Base-by-base conservation (phyloP, 2,888 invertebrate genomes). In the Drosophila fungiperda region DNA sequence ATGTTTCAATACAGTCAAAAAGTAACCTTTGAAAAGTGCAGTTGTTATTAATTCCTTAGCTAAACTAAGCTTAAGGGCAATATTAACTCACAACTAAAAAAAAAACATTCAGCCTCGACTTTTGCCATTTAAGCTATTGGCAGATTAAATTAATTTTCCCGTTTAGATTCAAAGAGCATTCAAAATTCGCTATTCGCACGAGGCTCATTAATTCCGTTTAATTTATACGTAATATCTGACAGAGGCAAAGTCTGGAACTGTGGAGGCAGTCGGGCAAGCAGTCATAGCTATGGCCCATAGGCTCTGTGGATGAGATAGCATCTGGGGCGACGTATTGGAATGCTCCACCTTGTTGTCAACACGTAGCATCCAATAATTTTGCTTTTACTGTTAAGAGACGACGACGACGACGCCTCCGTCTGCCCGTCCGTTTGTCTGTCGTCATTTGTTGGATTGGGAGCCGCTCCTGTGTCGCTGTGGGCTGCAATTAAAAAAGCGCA, bases 341-440 rank as follows among this genome's bases (percentile, higher is more conserved):
- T 84, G 88, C 88, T 83, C 68, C 89, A 79, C 68, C 81, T 73
- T 71, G 80, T 88, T 85, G 89, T 89, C 85, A 72, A 79, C 85
- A 85, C 85, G 85, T 90, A 83, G 87, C 73, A 85, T 85, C 85
- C 87, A 87, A 85, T 85, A 85, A 85, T 90, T 85, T 86, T 81
- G 70, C 83, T 85, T 85, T 85, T 85, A 84, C 90, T 87, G 85
- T 88, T 85, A 90, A 90, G 71, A 83, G 83, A 48, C 81, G 78
- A 57, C 80, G 23, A 23, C n/a, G n/a, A n/a, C 26, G 62, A 59
- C 55, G 74, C 52, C 52, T 54, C 53, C 52, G 38, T 58, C 58
- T 59, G 36, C 35, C 50, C 20, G 36, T 50, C 58, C 15, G 65
- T 40, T 40, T 42, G 36, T 6, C 33, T 48, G 60, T 64, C 60